Base-by-base conservation (phyloP, 64 coral and sea anemone species). In the Montipora efflorescens region DNA sequence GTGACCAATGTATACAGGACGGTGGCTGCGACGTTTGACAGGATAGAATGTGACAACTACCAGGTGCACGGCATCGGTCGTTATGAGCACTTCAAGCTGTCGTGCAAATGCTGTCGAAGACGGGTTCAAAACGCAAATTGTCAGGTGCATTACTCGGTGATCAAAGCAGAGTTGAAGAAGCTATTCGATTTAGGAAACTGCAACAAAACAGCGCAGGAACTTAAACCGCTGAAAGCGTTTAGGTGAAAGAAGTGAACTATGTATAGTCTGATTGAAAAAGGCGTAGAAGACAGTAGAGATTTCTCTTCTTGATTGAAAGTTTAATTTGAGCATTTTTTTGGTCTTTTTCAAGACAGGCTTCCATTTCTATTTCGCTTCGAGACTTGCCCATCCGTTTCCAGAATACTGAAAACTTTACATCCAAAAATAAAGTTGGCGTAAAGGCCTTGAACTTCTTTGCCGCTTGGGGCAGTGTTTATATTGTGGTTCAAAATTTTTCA, bases 181-280 rank as follows among this genome's bases (percentile, higher is more conserved):
- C 76, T 93, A 10, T 93, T 93, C 81, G 92, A 93, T 79, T 22
- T 93, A 8, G 84, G 80, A 61, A 76, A 93, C 59, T 67, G 23
- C 16, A 93, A 93, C 69, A 87, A 59, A 87, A 78, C 81, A 58
- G 92, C 84, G 0, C 61, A 84, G 11, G 11, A 11, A 57, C 11
- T 57, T 8, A 6, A 57, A 18, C 46, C 78, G 73, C 62, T 64
- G 14, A 93, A 93, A 47, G 36, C 80, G 52, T 23, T 12, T 12
- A 64, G 3, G 61, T 4, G 11, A 11, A 64, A 64, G 14, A 16
- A 7, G 8, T 4, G 0, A 64, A 64, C 13, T 57, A 2, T 8
- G 11, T 11, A 6, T 6, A 6, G 53, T 11, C 52, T 55, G 52
- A 7, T 10, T 8, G 53, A 5, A 57, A 57, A 6, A 8, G 53